Base-by-base conservation (phyloP, 2,113 vertebrate genomes). In the Nansenia antarctica region DNA sequence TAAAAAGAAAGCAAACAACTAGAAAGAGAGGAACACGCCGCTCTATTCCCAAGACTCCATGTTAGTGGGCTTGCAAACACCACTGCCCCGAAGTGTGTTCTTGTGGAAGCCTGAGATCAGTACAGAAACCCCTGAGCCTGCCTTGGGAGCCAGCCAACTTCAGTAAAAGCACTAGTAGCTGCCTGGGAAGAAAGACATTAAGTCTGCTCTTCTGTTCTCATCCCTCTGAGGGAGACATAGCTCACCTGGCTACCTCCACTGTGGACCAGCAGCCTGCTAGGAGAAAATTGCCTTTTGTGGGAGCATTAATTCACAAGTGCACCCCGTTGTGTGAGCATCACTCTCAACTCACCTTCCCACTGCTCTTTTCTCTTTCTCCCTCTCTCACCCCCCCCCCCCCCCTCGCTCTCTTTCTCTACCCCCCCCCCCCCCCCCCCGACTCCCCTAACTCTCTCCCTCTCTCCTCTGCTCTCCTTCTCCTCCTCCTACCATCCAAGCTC, bases 291-390 rank as follows among this genome's bases (percentile, higher is more conserved):
- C 83, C 86, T 90, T 92, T 90, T 81, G 87, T 85, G 84, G 85
- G 82, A 87, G 86, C 84, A 90, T 92, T 91, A 90, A 93, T 92
- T 90, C 90, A 89, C 86, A 90, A 87, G 90, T 89, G 87, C 86
- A 88, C 84, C 87, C 79, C 82, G 84, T 84, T 88, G 85, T 88
- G 86, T 88, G 85, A 89, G 85, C 87, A 88, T 91, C 85, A 80
- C 70, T 87, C 85, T 86, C 74, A 89, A 85, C 77, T 84, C 39
- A 53, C 80, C 81, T 86, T 81, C 76, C 79, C 76, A 65, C 76
- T 81, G 73, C 72, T 72, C 62, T 73, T 62, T 15, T 9, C 31
- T 30, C 6, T 39, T 59, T 7, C 7, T 32, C 20, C 5, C 62
- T 58, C 37, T 62, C 62, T 57, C 34, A 30, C 54, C 15, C 31